Evolutionary conservation across 2,888 invertebrate genomes (phyloP).

Genomic region (Drosophila helvetica): DNA sequence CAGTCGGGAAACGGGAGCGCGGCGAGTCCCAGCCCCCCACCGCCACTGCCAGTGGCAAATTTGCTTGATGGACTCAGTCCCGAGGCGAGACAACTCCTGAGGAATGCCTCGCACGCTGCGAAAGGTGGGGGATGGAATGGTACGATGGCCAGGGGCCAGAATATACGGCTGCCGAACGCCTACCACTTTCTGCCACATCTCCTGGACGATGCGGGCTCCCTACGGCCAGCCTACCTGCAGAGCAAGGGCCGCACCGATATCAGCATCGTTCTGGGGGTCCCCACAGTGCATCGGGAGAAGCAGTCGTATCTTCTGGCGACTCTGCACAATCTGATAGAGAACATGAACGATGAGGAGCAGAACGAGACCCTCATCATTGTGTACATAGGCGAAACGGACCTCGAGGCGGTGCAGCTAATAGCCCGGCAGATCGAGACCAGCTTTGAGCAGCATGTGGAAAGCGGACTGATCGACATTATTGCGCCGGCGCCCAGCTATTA

Average conservation of each 20-base stretch:
- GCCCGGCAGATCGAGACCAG: constrained; percentile 91
- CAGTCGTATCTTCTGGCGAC: constrained; percentile 94
- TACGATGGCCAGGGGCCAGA: constrained; percentile 82
- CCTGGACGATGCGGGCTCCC: constrained; percentile 89
- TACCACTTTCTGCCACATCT: constrained; percentile 95
- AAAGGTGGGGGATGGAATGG: constrained; percentile 57
- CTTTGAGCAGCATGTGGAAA: constrained; percentile 89
- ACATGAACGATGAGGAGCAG: constrained; percentile 89
- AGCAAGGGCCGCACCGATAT: constrained; percentile 90
- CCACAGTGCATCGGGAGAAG: constrained; percentile 94
- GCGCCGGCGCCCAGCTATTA: constrained; percentile 94
- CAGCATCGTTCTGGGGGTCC: constrained; percentile 92
- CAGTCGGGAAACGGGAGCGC: constrained; percentile 56
- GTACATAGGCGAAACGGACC: constrained; percentile 93
- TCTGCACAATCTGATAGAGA: constrained; percentile 91
- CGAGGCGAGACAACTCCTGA: constrained; percentile 83
- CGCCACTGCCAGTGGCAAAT: constrained; percentile 61
- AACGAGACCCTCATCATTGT: constrained; percentile 93
- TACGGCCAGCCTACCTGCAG: constrained; percentile 91
- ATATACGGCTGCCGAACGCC: constrained; percentile 90
- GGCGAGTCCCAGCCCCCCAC: constrained; percentile 39
- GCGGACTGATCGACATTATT: constrained; percentile 94
- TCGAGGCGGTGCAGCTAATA: constrained; percentile 89
- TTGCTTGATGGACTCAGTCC: constrained; percentile 83
- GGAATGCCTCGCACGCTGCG: constrained; percentile 84